phyloP scores from a whole-genome alignment of 1,140 invertebrate species.

The Harlomillsia oculata region DNA sequence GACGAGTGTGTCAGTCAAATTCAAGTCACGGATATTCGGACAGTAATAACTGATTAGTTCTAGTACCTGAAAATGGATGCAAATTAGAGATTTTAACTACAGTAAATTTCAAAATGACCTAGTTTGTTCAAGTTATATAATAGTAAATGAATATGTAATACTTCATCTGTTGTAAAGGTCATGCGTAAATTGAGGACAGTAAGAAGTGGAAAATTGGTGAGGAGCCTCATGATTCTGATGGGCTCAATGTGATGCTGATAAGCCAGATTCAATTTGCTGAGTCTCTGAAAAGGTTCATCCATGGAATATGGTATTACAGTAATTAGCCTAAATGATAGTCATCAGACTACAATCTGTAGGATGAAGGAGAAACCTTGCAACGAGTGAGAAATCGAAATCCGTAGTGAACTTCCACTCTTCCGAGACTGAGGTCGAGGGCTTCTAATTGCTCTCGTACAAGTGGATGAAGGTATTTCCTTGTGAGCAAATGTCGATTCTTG shows the following conservation, averaged over 20 bases:
- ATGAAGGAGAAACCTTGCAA: constrained; percentile 37
- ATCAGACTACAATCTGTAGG: background rate
- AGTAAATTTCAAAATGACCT: no score
- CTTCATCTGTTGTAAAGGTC: constrained; percentile 38
- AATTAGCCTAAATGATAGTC: background rate
- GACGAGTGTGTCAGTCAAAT: constrained; percentile 37
- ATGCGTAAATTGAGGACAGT: constrained; percentile 37
- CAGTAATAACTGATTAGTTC: constrained; percentile 36
- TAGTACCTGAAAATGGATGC: constrained; percentile 35
- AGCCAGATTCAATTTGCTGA: constrained; percentile 35
- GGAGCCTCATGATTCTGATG: constrained; percentile 30
- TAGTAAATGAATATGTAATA: constrained; percentile 15
- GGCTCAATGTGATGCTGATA: constrained; percentile 38
- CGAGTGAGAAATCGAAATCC: constrained; percentile 36
- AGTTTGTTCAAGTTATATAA: no score
- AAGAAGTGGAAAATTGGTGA: constrained; percentile 34
- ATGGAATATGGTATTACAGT: background rate
- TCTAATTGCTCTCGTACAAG: constrained; percentile 35
- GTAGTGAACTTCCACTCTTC: constrained; percentile 35
- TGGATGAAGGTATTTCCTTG: constrained; percentile 34
- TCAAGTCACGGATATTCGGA: constrained; percentile 36
- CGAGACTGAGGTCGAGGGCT: constrained; percentile 32
- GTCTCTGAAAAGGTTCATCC: constrained; percentile 36
- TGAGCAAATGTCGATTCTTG: constrained; percentile 22
- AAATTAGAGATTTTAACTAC: no score